These are phyloP conservation scores for Catocala sponsa DNA, from an alignment of 2,888 invertebrate genomes.

Conservation along the genomic window DNA sequence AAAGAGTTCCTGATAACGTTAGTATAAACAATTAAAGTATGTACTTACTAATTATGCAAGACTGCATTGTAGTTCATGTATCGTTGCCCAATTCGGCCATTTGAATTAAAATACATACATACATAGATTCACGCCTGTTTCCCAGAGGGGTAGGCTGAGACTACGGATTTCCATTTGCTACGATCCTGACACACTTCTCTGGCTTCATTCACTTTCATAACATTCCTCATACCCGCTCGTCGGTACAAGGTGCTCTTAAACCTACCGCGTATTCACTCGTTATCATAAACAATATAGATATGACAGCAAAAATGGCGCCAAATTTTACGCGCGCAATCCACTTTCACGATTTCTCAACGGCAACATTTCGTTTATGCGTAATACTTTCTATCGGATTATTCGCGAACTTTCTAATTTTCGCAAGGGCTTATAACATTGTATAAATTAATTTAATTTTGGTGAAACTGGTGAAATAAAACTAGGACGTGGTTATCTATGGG, in stretches of 20 bases:
- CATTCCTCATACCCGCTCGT: too few relatives aligned
- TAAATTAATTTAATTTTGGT: neutral
- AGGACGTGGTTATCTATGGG: neutral
- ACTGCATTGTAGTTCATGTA: too few relatives aligned
- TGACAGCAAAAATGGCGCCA: slow-evolving; percentile 32
- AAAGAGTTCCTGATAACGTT: slow-evolving; percentile 18
- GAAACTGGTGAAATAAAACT: neutral
- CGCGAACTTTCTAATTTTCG: slow-evolving; percentile 49
- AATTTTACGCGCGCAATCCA: slow-evolving; percentile 20
- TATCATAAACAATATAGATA: slow-evolving; percentile 2
- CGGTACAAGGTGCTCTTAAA: too few relatives aligned
- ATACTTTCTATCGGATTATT: slow-evolving; percentile 44
- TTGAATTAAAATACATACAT: too few relatives aligned
- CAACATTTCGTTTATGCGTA: slow-evolving; percentile 16
- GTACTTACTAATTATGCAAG: neutral
- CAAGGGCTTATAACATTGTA: slow-evolving; percentile 23
- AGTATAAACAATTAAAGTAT: slow-evolving; percentile 23
- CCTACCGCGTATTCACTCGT: too few relatives aligned
- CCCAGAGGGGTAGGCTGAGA: too few relatives aligned
- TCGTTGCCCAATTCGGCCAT: too few relatives aligned
- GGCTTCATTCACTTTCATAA: too few relatives aligned
- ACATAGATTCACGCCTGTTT: too few relatives aligned
- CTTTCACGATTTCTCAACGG: slow-evolving; percentile 36
- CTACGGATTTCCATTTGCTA: too few relatives aligned
- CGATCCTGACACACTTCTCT: too few relatives aligned